A percentile compares a stretch with the other conserved stretches of the same genome.
Evolutionary conservation across 2,113 vertebrate species (phyloP).

Genomic region (Sus scrofa): DNA sequence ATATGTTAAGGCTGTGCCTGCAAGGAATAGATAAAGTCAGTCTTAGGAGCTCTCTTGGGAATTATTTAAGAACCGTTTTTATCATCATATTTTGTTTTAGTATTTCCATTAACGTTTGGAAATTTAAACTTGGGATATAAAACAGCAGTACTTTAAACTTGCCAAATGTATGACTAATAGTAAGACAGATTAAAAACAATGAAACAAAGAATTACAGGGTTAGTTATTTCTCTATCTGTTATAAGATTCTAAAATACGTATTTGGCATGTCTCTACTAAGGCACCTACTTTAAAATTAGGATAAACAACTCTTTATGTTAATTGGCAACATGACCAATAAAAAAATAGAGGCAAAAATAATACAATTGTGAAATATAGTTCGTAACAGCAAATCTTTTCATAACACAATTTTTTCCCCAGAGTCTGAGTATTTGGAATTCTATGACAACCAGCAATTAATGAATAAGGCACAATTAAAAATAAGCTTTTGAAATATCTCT

Average conservation of each 20-base stretch:
- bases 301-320: neutral
- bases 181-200: conserved; percentile 39
- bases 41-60: conserved; percentile 54
- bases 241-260: neutral
- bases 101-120: conserved; percentile 71
- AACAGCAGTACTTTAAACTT: conserved; percentile 57
- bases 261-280: neutral
- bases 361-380: neutral
- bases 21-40: conserved; percentile 73
- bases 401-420: neutral
- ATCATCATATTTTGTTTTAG: conserved; percentile 79
- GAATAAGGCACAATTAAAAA: conserved; percentile 18
- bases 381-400: neutral
- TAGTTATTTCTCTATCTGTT: conserved; percentile 49
- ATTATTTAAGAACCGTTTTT: conserved; percentile 77
- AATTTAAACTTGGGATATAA: conserved; percentile 61
- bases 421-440: neutral
- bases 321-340: conserved; percentile 7
- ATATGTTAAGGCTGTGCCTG: conserved; percentile 75
- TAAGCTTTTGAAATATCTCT: neutral
- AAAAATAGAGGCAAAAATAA: conserved; percentile 25
- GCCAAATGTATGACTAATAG: conserved; percentile 59
- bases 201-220: conserved; percentile 18
- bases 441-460: conserved; percentile 21
- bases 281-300: conserved; percentile 9